phyloP scores from a whole-genome alignment of 2,888 invertebrate genomes.

The Pandemis cinnamomeana region DNA sequence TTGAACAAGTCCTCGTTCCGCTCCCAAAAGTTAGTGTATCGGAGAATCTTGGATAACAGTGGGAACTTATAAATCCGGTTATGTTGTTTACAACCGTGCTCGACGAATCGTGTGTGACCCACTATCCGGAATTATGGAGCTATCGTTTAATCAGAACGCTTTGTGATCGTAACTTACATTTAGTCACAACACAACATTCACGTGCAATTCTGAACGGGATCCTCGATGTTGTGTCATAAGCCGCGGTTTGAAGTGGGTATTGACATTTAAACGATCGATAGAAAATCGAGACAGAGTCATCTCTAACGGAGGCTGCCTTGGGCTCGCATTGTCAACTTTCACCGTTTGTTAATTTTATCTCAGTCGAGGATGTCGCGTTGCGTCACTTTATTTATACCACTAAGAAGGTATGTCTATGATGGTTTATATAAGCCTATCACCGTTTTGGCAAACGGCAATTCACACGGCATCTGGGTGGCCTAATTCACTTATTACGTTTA shows the following conservation, averaged over 20 bases:
- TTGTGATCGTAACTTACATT: not conserved
- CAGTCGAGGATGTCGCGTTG: slow-evolving; percentile 66
- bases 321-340: slow-evolving; percentile 68
- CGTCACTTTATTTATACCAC: slow-evolving; percentile 62
- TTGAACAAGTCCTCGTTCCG: not conserved
- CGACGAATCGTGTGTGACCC: not conserved
- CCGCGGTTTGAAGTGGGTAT: slow-evolving; percentile 44
- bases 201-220: slow-evolving; percentile 36
- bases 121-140: not conserved
- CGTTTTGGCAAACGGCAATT: slow-evolving; percentile 9
- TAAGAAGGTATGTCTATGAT: slow-evolving; percentile 52
- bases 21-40: not conserved
- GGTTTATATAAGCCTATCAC: slow-evolving; percentile 54
- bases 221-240: slow-evolving; percentile 43
- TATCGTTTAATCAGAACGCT: not conserved
- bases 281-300: slow-evolving; percentile 48
- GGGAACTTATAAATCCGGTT: not conserved
- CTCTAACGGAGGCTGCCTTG: slow-evolving; percentile 45
- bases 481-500: not conserved
- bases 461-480: slow-evolving; percentile 9
- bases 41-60: not conserved
- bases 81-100: not conserved
- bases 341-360: slow-evolving; percentile 73
- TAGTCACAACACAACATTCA: not conserved
- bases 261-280: slow-evolving; percentile 55